Evolutionary conservation across 2,113 vertebrate genomes (phyloP).

Genomic region (Recurvirostra avosetta): DNA sequence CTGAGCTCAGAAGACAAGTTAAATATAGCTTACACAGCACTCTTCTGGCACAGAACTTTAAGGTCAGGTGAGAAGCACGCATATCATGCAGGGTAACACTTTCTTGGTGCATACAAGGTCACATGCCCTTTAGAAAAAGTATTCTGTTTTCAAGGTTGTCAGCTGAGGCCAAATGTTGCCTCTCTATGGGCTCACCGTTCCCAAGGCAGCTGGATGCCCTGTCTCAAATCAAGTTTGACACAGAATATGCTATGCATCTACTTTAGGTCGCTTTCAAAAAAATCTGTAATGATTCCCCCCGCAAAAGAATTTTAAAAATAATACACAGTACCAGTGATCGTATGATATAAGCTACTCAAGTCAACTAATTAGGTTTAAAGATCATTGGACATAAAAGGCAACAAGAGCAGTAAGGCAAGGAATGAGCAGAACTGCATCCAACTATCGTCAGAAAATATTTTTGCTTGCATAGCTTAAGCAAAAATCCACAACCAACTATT

Average conservation of each 20-base stretch:
- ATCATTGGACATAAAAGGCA: constrained; percentile 17
- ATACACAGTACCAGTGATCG: background rate
- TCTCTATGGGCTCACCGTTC: background rate
- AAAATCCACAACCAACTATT: background rate
- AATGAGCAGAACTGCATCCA: background rate
- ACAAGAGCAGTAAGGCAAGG: background rate
- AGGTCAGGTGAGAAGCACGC: constrained; percentile 54
- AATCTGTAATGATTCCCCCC: background rate
- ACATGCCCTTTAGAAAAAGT: background rate
- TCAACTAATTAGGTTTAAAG: background rate
- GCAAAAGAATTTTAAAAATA: background rate
- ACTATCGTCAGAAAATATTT: background rate
- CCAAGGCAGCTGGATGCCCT: background rate
- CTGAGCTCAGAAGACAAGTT: constrained; percentile 17
- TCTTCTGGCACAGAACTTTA: constrained; percentile 37
- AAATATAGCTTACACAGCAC: constrained; percentile 45
- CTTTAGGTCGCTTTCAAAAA: background rate
- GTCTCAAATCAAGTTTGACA: background rate
- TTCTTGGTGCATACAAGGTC: background rate
- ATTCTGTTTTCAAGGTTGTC: background rate
- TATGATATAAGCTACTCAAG: background rate
- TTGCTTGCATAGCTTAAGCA: background rate
- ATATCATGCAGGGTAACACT: background rate
- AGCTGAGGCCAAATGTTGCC: background rate
- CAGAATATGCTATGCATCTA: background rate